Base-by-base conservation (phyloP, 2,797 vertebrate species). In the Phataginus tetradactyla region DNA sequence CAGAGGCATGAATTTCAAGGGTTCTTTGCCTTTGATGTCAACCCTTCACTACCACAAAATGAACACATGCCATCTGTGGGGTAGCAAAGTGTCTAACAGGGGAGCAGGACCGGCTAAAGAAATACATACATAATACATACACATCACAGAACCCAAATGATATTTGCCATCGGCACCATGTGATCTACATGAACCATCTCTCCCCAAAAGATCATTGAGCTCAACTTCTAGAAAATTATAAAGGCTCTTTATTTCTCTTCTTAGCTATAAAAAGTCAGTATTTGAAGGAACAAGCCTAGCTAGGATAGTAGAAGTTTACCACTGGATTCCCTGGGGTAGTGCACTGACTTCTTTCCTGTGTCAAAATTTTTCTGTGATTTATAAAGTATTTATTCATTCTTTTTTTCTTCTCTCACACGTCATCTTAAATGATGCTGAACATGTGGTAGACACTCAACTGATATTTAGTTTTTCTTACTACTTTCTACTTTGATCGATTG, bases 21-120 rank as follows among this genome's bases (percentile, higher is more conserved):
- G 20, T 27, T 89, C 96, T 96, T 96, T 57, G 29, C 0, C 92
- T 94, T 88, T 78, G 25, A 92, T 74, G 78, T 15, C 84, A 51
- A 8, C 4, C 29, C 61, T 61, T 66, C 69, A 10, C 45, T 71
- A 79, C 74, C 71, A 4, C 88, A 72, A 77, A 39, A 32, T 74
- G 66, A 92, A 29, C 81, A 71, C 39, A 86, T 68, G 93, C 83
- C 68, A 84, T 85, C 87, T 94, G 92, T n/a, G 20, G 0, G 0
- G 21, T 0, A 68, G 37, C 49, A 42, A 78, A 23, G 45, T 7
- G 55, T 79, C 71, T 74, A 14, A 63, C 4, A 13, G 32, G 51
- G 53, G 66, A 75, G 13, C 4, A 6, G 27, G 81, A 25, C 8
- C 25, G 72, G 57, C 69, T 61, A 13, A 34, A n/a, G n/a, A 61